phyloP scores from a whole-genome alignment of 2,797 vertebrate species.

The Cryptoprocta ferox region DNA sequence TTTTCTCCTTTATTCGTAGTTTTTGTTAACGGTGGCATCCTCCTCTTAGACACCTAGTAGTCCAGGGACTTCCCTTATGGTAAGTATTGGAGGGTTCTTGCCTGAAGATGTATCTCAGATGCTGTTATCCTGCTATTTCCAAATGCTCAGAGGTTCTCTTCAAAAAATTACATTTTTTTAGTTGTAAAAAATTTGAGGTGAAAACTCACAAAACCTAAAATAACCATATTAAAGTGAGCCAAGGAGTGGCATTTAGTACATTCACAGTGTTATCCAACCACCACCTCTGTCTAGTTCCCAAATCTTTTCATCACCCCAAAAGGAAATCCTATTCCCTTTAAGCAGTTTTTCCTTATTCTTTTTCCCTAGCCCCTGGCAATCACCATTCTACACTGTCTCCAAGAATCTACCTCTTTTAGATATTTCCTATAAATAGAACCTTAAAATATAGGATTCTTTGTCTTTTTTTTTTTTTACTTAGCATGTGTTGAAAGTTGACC shows the following conservation, averaged over 20 bases:
- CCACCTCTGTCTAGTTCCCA: background rate
- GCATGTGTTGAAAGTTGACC: background rate
- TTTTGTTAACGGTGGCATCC: background rate
- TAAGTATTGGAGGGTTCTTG: background rate
- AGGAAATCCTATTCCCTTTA: background rate
- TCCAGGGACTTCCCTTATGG: background rate
- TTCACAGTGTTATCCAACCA: background rate
- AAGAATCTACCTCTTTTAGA: background rate
- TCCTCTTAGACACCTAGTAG: background rate
- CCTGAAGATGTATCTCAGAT: background rate
- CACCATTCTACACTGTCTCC: background rate
- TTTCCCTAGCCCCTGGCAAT: background rate
- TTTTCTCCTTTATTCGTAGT: background rate
- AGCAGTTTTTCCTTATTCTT: background rate
- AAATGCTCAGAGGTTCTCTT: background rate
- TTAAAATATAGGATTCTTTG: background rate
- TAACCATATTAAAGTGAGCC: background rate
- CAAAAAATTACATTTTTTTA: background rate
- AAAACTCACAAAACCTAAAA: background rate
- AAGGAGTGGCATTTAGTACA: background rate
- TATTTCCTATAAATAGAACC: background rate
- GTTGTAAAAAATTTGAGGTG: background rate
- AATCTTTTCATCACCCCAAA: background rate
- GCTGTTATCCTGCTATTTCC: background rate
- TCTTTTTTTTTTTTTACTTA: slow-evolving; percentile 2